Conservation (phyloP, 2,888 invertebrate genomes). For the Ethmia dodecea region DNA sequence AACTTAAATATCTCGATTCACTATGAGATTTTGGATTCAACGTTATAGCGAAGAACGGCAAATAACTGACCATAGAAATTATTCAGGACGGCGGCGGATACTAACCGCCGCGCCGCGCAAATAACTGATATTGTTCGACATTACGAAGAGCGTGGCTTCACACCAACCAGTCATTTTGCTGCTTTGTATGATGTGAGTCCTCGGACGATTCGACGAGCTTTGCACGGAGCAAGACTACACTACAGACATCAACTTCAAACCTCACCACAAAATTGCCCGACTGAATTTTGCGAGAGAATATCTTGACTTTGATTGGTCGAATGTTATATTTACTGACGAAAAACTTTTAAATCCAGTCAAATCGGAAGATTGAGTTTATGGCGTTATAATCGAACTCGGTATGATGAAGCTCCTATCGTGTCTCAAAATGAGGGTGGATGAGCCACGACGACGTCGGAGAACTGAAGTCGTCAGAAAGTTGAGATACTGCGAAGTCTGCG, state of each 20-base stretch:
- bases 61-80: neutral
- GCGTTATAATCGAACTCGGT: constrained; percentile 4
- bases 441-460: constrained; percentile 6
- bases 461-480: constrained; percentile 1
- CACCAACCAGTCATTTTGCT: neutral
- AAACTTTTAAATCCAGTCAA: constrained; percentile 1
- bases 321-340: neutral
- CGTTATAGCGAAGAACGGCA: too few species aligned
- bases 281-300: neutral
- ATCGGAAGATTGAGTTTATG: neutral
- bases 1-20: neutral
- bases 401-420: constrained; percentile 5
- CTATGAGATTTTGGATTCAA: neutral
- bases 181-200: neutral
- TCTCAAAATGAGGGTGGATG: constrained; percentile 2
- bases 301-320: neutral
- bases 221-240: neutral
- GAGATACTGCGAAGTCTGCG: too few species aligned
- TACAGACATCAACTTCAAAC: neutral
- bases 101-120: neutral
- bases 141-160: neutral
- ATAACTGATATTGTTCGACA: neutral
- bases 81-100: neutral
- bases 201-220: neutral
- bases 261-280: neutral